Evolutionary conservation across 2,797 vertebrate genomes (phyloP).

Genomic region (Cyclura pinguis): DNA sequence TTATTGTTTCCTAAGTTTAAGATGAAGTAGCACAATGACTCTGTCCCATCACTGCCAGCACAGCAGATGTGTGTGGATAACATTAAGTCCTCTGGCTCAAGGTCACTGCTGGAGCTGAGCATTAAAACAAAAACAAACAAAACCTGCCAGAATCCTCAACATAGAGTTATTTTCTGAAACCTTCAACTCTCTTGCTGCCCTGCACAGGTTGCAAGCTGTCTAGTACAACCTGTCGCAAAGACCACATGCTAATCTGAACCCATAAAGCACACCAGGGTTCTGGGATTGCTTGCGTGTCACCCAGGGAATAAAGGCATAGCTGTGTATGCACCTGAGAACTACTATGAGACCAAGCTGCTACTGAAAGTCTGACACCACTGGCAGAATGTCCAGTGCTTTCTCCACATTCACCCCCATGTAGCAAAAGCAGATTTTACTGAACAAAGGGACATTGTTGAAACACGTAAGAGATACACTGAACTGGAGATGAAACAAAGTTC

Average conservation of each 20-base stretch:
- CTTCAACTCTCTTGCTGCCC: not conserved
- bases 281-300: not conserved
- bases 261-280: not conserved
- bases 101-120: not conserved
- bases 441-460: not conserved
- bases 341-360: not conserved
- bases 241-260: not conserved
- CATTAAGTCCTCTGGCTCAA: not conserved
- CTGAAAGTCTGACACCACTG: not conserved
- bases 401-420: not conserved
- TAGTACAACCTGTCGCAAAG: not conserved
- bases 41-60: slow-evolving; percentile 4
- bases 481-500: not conserved
- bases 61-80: slow-evolving; percentile 1
- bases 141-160: not conserved
- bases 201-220: not conserved
- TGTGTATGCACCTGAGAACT: not conserved
- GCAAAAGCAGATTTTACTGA: too few relatives aligned
- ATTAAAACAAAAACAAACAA: not conserved
- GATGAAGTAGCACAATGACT: not conserved
- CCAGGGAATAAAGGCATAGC: not conserved
- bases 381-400: not conserved
- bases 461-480: not conserved
- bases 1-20: not conserved
- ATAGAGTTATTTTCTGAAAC: not conserved